Evolutionary conservation across 2,113 vertebrate species (phyloP).

Genomic region (Pelecanoides urinatrix): DNA sequence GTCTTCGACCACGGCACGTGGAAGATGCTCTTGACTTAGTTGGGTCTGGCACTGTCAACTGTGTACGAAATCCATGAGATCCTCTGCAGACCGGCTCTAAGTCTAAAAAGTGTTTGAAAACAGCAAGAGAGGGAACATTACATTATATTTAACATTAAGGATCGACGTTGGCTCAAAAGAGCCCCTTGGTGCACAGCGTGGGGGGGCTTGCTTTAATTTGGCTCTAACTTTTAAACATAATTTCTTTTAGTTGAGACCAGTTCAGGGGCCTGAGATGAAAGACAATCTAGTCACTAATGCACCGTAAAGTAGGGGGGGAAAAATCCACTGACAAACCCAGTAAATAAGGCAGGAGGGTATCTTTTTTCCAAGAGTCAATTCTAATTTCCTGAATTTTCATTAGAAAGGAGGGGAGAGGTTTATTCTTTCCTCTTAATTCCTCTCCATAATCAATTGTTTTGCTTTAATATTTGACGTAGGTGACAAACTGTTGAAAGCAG

Average conservation of each 20-base stretch:
- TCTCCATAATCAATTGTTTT: neutral
- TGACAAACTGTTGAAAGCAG: neutral
- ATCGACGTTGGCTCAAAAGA: neutral
- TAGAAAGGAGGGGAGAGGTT: neutral
- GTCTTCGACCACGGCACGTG: fast-evolving
- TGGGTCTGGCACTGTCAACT: neutral
- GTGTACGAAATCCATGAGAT: neutral
- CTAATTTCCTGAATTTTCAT: conserved; percentile 13
- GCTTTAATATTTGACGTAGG: neutral
- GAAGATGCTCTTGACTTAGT: neutral
- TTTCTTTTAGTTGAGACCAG: neutral
- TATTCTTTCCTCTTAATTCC: neutral
- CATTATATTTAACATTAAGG: no score
- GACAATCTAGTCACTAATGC: conserved; percentile 41
- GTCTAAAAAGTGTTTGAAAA: neutral
- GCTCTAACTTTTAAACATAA: conserved; percentile 50
- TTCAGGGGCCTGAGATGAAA: conserved; percentile 9
- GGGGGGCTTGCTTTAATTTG: neutral
- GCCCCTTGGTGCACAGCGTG: neutral
- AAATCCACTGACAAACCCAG: conserved; percentile 27
- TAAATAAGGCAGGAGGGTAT: neutral
- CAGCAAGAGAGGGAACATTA: no score
- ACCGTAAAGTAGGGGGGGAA: conserved; percentile 19
- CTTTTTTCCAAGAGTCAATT: neutral
- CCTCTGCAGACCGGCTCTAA: neutral